A percentile compares a stretch with the other conserved stretches of the same genome.
These are phyloP conservation scores for Microcebus tavaratra DNA, from an alignment of 2,113 vertebrate species.

Conservation along the genomic window DNA sequence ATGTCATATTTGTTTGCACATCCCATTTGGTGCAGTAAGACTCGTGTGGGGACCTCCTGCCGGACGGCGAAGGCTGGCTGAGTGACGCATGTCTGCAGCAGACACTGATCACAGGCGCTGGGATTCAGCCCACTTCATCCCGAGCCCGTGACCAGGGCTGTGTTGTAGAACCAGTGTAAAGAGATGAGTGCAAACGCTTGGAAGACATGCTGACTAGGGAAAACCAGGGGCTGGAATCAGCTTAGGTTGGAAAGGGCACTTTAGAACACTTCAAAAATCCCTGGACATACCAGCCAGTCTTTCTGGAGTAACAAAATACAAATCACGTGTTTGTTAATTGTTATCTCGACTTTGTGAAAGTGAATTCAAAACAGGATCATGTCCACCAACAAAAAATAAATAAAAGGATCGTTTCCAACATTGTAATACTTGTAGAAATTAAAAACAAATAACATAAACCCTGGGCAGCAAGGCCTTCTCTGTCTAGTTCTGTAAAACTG, in stretches of 20 bases:
- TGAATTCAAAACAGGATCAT: neutral
- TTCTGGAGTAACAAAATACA: neutral
- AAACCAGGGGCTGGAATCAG: neutral
- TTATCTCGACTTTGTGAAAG: neutral
- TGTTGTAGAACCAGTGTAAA: accelerated
- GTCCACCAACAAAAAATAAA: neutral
- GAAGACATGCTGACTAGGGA: neutral
- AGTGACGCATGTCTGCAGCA: neutral
- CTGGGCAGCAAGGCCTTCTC: neutral
- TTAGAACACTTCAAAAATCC: neutral
- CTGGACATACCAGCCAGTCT: neutral
- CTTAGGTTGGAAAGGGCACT: neutral
- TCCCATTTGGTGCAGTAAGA: neutral
- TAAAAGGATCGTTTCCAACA: neutral
- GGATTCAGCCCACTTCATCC: neutral
- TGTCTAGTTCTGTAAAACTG: neutral
- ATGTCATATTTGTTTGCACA: neutral
- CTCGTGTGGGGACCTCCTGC: neutral
- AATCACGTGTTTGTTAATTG: neutral
- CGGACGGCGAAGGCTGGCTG: neutral
- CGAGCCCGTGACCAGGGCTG: neutral
- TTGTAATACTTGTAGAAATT: neutral
- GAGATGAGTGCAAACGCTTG: neutral
- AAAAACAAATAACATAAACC: neutral
- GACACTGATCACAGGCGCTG: neutral